Conservation (phyloP, 2,888 invertebrate genomes). For the Sphaerophoria rueppellii region DNA sequence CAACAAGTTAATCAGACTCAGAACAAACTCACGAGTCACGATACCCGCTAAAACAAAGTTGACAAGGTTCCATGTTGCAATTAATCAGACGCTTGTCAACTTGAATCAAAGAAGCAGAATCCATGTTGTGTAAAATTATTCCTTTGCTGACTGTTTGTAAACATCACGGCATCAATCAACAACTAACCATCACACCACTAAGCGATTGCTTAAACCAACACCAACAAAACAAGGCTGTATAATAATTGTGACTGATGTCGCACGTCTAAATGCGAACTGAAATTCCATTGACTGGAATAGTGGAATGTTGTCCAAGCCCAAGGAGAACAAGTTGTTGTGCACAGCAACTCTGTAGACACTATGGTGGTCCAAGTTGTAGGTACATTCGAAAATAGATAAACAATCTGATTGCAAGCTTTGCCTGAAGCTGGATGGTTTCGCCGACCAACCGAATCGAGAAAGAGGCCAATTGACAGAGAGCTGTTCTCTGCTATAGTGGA, state of each 20-base stretch:
- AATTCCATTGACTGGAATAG: slow-evolving; percentile 59
- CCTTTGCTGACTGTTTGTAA: slow-evolving; percentile 41
- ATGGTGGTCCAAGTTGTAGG: background rate
- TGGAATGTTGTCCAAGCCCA: slow-evolving; percentile 61
- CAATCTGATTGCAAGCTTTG: slow-evolving; percentile 60
- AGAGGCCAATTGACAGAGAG: background rate
- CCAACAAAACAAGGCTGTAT: slow-evolving; percentile 53
- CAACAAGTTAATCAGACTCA: slow-evolving; percentile 61
- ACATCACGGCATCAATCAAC: slow-evolving; percentile 60
- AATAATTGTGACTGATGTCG: slow-evolving; percentile 51
- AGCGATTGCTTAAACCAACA: slow-evolving; percentile 44
- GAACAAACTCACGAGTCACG: too few relatives aligned
- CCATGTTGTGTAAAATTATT: slow-evolving; percentile 44
- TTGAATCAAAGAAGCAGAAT: slow-evolving; percentile 27
- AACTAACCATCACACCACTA: slow-evolving; percentile 36
- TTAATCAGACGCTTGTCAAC: slow-evolving; percentile 64
- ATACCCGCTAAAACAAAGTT: background rate
- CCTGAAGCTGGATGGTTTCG: slow-evolving; percentile 35
- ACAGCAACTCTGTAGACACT: background rate
- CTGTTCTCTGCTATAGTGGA: slow-evolving; percentile 5
- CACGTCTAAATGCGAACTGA: slow-evolving; percentile 41
- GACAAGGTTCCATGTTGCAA: slow-evolving; percentile 62
- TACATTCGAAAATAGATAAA: slow-evolving; percentile 24
- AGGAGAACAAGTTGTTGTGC: slow-evolving; percentile 63
- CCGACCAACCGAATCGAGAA: slow-evolving; percentile 16